Base-by-base conservation (phyloP, 2,113 vertebrate species). In the Panthera tigris region DNA sequence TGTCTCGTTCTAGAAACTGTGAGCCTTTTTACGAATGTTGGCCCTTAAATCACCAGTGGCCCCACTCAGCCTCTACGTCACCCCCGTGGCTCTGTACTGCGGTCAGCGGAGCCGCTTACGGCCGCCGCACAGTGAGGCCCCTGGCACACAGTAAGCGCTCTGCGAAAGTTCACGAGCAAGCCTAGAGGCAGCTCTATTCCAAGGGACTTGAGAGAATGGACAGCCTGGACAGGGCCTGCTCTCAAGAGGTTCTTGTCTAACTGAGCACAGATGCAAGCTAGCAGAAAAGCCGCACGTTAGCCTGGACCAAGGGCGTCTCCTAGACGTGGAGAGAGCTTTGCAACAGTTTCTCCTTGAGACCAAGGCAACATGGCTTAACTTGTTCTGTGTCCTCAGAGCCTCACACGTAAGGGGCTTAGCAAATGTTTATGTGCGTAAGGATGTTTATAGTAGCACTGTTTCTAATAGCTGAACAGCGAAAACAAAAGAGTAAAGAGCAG, bases 91-190 rank as follows among this genome's bases (percentile, higher is more conserved):
- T 18, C 81, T 63, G 76, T 36, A 0, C 36, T 23, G 48, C 41
- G 61, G 76, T 36, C 69, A 48, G 39, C 1, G 5, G 4, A 29
- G 31, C 63, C 41, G 63, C 15, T 31, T 18, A 4, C 3, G 14
- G 63, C 45, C 69, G 29, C 5, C 6, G 50, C 5, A 3, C 4
- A 1, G 68, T 27, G 68, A 52, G 61, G 11, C 5, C 39, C 45
- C 41, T 36, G 19, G 50, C 25, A 36, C 39, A 15, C 9, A 23
- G 21, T 0, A 6, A 1, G 29, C 3, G 7, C 73, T 55, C 69
- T 7, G 10, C 11, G 29, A 48, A 55, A 23, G 41, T 33, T 65
- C 36, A 14, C 0, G 0, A 65, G 41, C n/a, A 29, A 7, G 45
- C 25, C n/a, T 41, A 3, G 48, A 19, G 55, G 33, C 3, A 3